Percentiles rank a stretch among this genome's conserved stretches.
These are phyloP conservation scores for Choloepus hoffmanni DNA, from an alignment of 2,113 vertebrate genomes.

Conservation along the genomic window DNA sequence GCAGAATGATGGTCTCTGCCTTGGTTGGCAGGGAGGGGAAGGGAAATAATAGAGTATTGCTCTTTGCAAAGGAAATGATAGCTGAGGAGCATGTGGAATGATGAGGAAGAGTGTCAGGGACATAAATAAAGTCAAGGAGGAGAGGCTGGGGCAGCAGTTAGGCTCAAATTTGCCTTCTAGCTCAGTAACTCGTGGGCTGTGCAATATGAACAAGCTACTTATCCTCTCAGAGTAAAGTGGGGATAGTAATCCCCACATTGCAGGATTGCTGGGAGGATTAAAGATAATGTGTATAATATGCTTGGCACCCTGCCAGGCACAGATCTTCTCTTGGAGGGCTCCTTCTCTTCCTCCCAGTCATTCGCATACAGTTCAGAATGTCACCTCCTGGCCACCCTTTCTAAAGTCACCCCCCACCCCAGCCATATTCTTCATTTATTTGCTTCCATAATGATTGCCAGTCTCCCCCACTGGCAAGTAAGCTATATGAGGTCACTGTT, in stretches of 20 bases:
- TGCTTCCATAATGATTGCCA: background rate
- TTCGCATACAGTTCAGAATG: background rate
- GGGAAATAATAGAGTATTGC: background rate
- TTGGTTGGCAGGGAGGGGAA: background rate
- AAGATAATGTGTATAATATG: background rate
- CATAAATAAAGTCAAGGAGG: background rate
- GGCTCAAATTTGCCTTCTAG: background rate
- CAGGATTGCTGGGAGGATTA: background rate
- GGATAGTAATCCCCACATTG: background rate
- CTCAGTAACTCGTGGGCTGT: background rate
- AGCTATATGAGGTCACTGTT: background rate
- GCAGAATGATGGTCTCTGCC: background rate
- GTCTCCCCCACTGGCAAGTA: background rate
- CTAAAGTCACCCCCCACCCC: background rate
- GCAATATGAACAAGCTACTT: background rate
- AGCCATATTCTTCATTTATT: background rate
- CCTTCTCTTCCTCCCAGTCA: background rate
- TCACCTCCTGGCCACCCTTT: background rate
- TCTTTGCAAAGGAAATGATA: constrained; percentile 34
- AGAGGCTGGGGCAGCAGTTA: background rate
- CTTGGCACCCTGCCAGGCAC: background rate
- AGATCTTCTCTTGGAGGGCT: background rate
- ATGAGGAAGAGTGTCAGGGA: background rate
- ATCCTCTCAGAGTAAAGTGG: background rate
- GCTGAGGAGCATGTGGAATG: background rate